Conservation (phyloP, 2,888 invertebrate genomes). For the Chymomyza procnemis region DNA sequence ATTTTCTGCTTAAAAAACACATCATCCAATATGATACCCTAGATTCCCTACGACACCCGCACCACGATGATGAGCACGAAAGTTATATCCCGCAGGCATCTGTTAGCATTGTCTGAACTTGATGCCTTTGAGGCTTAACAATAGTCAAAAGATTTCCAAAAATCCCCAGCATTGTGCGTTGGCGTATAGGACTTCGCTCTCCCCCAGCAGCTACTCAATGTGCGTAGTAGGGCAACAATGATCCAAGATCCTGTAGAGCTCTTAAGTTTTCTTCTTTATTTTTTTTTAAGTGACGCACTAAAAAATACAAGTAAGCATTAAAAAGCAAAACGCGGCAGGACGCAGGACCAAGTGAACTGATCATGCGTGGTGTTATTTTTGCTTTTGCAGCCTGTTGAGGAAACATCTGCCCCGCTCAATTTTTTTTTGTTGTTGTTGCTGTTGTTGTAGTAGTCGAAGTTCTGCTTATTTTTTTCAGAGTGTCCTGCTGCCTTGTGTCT, state of each 20-base stretch:
- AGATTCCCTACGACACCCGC: conserved; percentile 41
- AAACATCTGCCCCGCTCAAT: conserved; percentile 72
- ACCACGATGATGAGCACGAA: conserved; percentile 19
- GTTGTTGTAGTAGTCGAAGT: conserved; percentile 21
- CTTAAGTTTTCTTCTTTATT: neutral
- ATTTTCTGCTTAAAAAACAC: conserved; percentile 19
- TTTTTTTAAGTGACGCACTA: conserved; percentile 32
- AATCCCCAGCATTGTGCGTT: conserved; percentile 47
- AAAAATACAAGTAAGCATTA: conserved; percentile 42
- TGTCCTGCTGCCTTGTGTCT: conserved; percentile 9
- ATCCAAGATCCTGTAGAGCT: conserved; percentile 20
- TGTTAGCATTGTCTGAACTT: conserved; percentile 3
- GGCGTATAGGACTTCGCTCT: conserved; percentile 9
- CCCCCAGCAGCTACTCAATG: conserved; percentile 8
- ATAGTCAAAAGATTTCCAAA: conserved; percentile 42
- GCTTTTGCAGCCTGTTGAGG: conserved; percentile 64
- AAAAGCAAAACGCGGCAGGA: conserved; percentile 38
- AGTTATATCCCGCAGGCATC: neutral
- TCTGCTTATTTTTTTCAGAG: conserved; percentile 35
- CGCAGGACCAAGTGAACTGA: conserved; percentile 48
- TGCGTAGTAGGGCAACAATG: conserved; percentile 48
- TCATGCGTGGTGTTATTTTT: conserved; percentile 67
- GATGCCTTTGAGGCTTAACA: conserved; percentile 32
- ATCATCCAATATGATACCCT: neutral
- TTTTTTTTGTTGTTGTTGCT: conserved; percentile 44